Evolutionary conservation across 2,888 invertebrate species (phyloP), one percentile per base, ranked within the genome.

Genomic region (Ernsta delagoae): DNA sequence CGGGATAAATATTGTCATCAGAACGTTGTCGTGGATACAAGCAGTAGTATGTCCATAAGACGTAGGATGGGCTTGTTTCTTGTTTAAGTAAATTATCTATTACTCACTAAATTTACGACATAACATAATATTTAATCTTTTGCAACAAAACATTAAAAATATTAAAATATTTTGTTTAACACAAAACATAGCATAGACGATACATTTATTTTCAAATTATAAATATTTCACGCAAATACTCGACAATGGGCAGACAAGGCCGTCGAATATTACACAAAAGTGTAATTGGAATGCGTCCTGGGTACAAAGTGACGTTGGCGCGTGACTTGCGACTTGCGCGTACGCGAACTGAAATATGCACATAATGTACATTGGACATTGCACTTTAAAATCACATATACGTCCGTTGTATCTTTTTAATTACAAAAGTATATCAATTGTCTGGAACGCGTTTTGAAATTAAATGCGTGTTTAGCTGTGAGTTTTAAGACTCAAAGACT

Each of bases 321-420:
- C 56, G 48, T 61, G 34, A 61, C 60, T 36, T 57, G 36, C 57
- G 24, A 61, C 34, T 50, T 24, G 61, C 61, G 36, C 61, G 65
- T 68, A 70, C 43, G 43, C n/a, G 50, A 73, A 72, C 60, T 69
- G 45, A 12, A 3, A 6, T 69, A 53, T 71, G 71, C 45, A 7
- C 39, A 59, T 65, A 54, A 24, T 54, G 54, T 0, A 11, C 36
- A 59, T 65, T 34, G 61, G 45, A 31, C 43, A 16, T 45, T 34
- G n/a, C 34, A 61, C 24, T 48, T 48, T 24, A 61, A 50, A 61
- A 50, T 24, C 50, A 3, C 50, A 16, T 50, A 57, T 5, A 48
- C 48, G 31, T 31, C 5, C 2, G 9, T 8, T n/a, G 8, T 45
- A 45, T 11, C 48, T 31, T n/a, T n/a, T 34, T 60, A 45, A 60